Base-by-base conservation (phyloP, 2,113 vertebrate species). In the Isurus oxyrinchus region DNA sequence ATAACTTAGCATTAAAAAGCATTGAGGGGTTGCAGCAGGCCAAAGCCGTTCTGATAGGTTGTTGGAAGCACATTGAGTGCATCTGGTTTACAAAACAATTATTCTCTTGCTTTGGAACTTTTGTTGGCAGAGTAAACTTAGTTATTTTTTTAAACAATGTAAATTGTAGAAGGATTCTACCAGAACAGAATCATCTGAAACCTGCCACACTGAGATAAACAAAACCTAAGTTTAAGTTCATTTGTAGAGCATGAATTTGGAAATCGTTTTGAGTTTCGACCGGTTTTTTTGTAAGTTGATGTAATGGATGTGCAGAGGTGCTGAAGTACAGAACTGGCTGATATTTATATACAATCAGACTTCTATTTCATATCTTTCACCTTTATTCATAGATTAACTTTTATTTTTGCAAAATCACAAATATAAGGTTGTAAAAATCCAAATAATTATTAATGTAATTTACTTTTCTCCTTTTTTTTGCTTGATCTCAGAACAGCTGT, bases 1-100 rank as follows among this genome's bases (percentile, higher is more conserved):
- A 84, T 49, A 84, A 49, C 81, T 84, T 84, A 49, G 81, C 81
- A 84, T 84, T 93, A 93, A 59, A 93, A 93, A 61, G 57, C 88
- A 61, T 59, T 93, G 13, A 31, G 31, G 27, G 31, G 55, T 84
- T 91, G 88, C 55, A 91, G 55, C 88, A 59, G 35, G 55, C 88
- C 27, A 91, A 91, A 11, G 13, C 55, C 31, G 27, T 93, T 61
- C 57, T n/a, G 88, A 61, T n/a, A 35, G 87, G 57, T 90, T 57
- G 87, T 93, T n/a, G 57, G 88, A 93, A 61, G 57, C 88, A 61
- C 13, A 35, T 84, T 49, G 81, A 84, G 16, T 5, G 55, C 27
- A 93, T 93, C 14, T n/a, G 40, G 57, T 61, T 93, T 61, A 35
- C 59, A 13, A 93, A 61, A 61, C 31, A 91, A 35, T 61, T 93